phyloP scores from a whole-genome alignment of 2,113 vertebrate genomes.

The Lampris megalopsis region DNA sequence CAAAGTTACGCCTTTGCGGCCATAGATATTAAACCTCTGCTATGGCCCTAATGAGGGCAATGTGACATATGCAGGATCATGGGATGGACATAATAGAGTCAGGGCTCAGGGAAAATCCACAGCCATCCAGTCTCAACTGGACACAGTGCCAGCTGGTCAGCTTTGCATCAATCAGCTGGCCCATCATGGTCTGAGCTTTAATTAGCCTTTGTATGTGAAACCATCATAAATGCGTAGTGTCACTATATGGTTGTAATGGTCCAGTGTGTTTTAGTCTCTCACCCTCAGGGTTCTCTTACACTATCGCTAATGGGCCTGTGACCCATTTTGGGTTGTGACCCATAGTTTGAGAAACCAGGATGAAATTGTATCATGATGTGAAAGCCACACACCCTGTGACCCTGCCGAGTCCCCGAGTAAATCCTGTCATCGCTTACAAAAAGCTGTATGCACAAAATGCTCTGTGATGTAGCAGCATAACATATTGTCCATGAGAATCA shows the following conservation, averaged over 20 bases:
- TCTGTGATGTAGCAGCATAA: neutral
- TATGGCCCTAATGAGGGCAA: slow-evolving; percentile 7
- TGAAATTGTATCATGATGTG: neutral
- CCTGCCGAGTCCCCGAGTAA: neutral
- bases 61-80: slow-evolving; percentile 23
- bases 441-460: neutral
- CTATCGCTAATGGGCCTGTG: neutral
- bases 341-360: neutral
- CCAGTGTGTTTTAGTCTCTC: neutral
- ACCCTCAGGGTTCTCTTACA: neutral
- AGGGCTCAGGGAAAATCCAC: slow-evolving; percentile 28
- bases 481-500: slow-evolving; percentile 32
- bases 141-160: slow-evolving; percentile 50
- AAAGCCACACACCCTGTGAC: neutral
- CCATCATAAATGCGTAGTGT: neutral
- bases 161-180: slow-evolving; percentile 17
- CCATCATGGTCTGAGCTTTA: neutral
- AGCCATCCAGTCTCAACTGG: slow-evolving; percentile 1
- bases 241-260: neutral
- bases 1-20: neutral
- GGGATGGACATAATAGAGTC: slow-evolving; percentile 13
- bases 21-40: neutral
- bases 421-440: neutral
- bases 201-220: slow-evolving; percentile 30
- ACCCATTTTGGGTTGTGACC: neutral